Conservation (phyloP, 1,140 invertebrate species). For the Anadara kagoshimensis region DNA sequence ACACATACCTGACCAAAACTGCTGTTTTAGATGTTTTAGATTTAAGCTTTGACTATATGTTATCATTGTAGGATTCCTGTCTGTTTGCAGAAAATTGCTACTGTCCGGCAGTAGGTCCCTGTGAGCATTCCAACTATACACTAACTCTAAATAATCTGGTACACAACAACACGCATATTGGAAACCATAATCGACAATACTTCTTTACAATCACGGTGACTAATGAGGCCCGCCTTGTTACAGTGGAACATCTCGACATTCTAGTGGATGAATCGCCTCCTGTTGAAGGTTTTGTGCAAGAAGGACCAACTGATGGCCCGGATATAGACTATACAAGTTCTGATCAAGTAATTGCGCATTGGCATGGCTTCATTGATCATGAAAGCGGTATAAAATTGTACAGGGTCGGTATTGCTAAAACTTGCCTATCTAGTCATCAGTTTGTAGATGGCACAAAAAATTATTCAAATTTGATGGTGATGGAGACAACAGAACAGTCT, state of each 20-base stretch:
- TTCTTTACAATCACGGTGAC: conserved; percentile 47
- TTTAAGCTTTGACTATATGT: too few species aligned
- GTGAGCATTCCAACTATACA: conserved; percentile 36
- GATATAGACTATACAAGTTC: conserved; percentile 47
- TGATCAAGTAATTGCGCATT: conserved; percentile 20
- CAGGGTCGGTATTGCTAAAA: conserved; percentile 28
- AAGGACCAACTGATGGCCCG: conserved; percentile 30
- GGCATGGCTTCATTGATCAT: conserved; percentile 49
- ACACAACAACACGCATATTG: conserved; percentile 31
- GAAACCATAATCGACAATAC: conserved; percentile 50
- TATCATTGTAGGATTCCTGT: too few species aligned
- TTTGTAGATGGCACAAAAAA: not conserved
- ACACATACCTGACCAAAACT: too few species aligned
- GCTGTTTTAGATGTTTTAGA: too few species aligned
- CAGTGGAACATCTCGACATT: conserved; percentile 35
- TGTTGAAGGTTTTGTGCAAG: conserved; percentile 39
- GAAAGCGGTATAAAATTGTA: conserved; percentile 50
- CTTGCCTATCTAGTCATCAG: conserved; percentile 28
- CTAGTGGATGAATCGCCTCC: conserved; percentile 55
- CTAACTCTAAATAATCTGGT: conserved; percentile 33
- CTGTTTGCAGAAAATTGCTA: conserved; percentile 26
- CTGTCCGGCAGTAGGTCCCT: conserved; percentile 51
- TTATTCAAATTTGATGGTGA: not conserved
- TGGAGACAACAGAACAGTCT: not conserved
- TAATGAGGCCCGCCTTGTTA: conserved; percentile 35